A percentile compares a stretch with the other conserved stretches of the same genome.
Conservation (phyloP, 2,113 vertebrate species). For the Athene cunicularia region DNA sequence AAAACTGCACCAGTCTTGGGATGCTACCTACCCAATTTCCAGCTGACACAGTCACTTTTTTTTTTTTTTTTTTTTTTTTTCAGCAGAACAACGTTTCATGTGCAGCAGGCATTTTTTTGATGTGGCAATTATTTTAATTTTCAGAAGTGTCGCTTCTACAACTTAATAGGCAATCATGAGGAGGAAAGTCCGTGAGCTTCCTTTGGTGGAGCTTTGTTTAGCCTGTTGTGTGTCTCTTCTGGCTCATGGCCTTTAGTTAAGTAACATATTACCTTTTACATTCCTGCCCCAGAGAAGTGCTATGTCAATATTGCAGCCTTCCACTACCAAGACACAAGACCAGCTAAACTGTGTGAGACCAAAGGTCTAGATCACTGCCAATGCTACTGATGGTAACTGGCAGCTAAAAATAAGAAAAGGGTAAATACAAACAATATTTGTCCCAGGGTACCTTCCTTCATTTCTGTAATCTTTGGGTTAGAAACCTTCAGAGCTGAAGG, state of each 20-base stretch:
- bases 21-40: background rate
- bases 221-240: background rate
- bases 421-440: slow-evolving; percentile 1
- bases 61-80: background rate
- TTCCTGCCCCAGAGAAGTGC: background rate
- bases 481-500: background rate
- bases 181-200: background rate
- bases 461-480: background rate
- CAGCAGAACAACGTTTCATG: background rate
- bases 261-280: slow-evolving; percentile 38
- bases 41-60: background rate
- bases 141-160: background rate
- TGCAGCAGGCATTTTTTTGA: background rate
- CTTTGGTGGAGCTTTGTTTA: background rate
- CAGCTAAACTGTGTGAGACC: background rate
- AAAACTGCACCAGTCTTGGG: background rate
- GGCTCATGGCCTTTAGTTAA: slow-evolving; percentile 7
- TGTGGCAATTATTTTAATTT: background rate
- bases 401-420: background rate
- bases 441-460: background rate
- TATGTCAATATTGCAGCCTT: background rate
- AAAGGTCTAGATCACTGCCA: slow-evolving; percentile 11
- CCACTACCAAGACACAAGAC: background rate
- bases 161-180: fast-evolving
- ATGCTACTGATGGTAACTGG: background rate